Evolutionary conservation across 2,797 vertebrate species (phyloP).

Genomic region (Furcifer pardalis): DNA sequence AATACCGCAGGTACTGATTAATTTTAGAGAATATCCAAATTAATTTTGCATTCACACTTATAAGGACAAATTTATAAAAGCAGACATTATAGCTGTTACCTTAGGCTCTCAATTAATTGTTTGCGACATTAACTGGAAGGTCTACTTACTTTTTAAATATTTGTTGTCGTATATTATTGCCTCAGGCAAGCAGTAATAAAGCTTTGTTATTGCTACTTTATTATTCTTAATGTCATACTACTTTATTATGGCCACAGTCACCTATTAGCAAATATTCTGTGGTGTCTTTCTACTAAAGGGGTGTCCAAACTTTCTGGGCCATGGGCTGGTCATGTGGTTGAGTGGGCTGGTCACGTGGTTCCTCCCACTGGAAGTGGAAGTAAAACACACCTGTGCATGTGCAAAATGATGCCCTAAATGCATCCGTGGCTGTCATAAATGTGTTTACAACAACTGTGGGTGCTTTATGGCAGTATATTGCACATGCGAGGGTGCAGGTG

Average conservation of each 20-base stretch:
- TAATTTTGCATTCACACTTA: constrained; percentile 27
- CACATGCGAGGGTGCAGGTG: no score
- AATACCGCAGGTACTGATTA: constrained; percentile 5
- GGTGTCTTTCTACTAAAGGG: no score
- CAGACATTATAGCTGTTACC: constrained; percentile 15
- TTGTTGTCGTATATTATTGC: constrained; percentile 7
- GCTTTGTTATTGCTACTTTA: constrained; percentile 22
- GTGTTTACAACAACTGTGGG: no score
- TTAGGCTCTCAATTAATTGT: constrained; percentile 23
- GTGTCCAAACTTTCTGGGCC: no score
- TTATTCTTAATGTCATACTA: no score
- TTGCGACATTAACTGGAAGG: rapidly evolving
- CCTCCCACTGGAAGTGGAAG: no score
- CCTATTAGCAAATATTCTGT: not conserved
- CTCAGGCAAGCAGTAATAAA: not conserved
- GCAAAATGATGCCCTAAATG: no score
- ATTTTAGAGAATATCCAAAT: constrained; percentile 9
- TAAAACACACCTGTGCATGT: no score
- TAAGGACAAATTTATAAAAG: not conserved
- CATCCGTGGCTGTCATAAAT: no score
- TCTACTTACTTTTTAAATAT: constrained; percentile 1
- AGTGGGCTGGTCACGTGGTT: no score
- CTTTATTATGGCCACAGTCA: constrained; percentile 13
- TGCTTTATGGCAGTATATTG: no score
- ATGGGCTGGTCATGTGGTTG: no score